A percentile compares a stretch with the other conserved stretches of the same genome.
phyloP scores from a whole-genome alignment of 2,888 invertebrate genomes.

The Drosophila fulvimacula region DNA sequence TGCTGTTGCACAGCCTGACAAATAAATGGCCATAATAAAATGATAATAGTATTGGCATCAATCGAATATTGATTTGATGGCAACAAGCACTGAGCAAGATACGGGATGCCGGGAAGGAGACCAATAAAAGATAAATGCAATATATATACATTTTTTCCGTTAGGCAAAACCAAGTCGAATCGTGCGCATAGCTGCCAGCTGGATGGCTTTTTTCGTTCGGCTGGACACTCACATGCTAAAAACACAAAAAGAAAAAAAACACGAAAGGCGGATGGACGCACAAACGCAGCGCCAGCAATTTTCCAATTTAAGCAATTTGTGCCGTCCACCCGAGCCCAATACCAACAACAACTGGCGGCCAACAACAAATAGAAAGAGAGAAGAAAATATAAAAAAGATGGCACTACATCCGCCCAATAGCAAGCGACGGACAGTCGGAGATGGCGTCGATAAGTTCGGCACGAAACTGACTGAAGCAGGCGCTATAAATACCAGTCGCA shows the following conservation, averaged over 20 bases:
- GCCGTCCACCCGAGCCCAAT: conserved; percentile 54
- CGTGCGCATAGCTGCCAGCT: conserved; percentile 41
- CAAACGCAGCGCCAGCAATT: conserved; percentile 75
- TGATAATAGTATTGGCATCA: conserved; percentile 80
- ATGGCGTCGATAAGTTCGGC: conserved; percentile 62
- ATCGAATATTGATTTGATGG: conserved; percentile 80
- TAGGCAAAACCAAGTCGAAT: conserved; percentile 51
- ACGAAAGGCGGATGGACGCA: conserved; percentile 13
- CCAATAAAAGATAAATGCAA: conserved; percentile 79
- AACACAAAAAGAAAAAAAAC: not conserved
- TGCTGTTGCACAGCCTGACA: conserved; percentile 48
- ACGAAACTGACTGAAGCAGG: conserved; percentile 48
- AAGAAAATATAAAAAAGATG: conserved; percentile 11
- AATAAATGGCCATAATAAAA: conserved; percentile 80
- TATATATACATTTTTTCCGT: conserved; percentile 54
- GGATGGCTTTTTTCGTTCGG: conserved; percentile 5
- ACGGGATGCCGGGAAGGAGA: conserved; percentile 31
- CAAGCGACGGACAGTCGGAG: conserved; percentile 38
- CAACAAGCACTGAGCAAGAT: conserved; percentile 35
- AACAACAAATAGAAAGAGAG: conserved; percentile 7
- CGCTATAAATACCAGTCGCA: conserved; percentile 45
- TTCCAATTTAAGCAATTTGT: conserved; percentile 80
- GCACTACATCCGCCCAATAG: conserved; percentile 28
- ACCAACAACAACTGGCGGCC: conserved; percentile 36
- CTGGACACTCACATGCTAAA: conserved; percentile 9